phyloP scores from a whole-genome alignment of 2,888 invertebrate genomes.

The Phortica magna region DNA sequence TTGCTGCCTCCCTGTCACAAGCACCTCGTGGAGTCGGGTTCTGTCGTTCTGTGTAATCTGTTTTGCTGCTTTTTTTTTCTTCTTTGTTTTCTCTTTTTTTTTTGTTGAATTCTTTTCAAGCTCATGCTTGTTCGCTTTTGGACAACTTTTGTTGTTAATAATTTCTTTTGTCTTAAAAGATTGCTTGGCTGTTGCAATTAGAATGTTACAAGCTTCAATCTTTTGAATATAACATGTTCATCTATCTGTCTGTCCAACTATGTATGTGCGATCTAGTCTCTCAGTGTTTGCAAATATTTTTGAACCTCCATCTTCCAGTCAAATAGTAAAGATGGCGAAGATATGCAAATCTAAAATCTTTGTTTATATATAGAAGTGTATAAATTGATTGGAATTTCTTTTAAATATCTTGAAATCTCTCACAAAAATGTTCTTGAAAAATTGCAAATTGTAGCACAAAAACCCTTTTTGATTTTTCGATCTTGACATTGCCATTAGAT shows the following conservation, averaged over 20 bases:
- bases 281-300: too few species aligned
- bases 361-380: too few species aligned
- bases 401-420: too few species aligned
- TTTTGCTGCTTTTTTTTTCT: slow-evolving; percentile 37
- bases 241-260: too few species aligned
- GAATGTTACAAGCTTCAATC: slow-evolving; percentile 73
- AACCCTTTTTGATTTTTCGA: too few species aligned
- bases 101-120: slow-evolving; percentile 44
- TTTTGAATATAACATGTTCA: too few species aligned
- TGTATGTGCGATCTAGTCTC: too few species aligned
- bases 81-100: too few species aligned
- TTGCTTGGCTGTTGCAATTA: slow-evolving; percentile 72
- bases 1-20: slow-evolving; percentile 18
- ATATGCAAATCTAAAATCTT: background rate
- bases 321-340: background rate
- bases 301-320: background rate
- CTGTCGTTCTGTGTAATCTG: slow-evolving; percentile 32
- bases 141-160: slow-evolving; percentile 67
- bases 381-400: too few species aligned
- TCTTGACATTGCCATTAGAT: too few species aligned
- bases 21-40: background rate
- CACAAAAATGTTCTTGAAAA: too few species aligned
- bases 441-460: too few species aligned
- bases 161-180: slow-evolving; percentile 65
- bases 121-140: slow-evolving; percentile 27